Evolutionary conservation across 92 coral and sea anemone species (phyloP), one percentile per base, ranked within the genome.

Genomic region (Phenganax stokvisi): DNA sequence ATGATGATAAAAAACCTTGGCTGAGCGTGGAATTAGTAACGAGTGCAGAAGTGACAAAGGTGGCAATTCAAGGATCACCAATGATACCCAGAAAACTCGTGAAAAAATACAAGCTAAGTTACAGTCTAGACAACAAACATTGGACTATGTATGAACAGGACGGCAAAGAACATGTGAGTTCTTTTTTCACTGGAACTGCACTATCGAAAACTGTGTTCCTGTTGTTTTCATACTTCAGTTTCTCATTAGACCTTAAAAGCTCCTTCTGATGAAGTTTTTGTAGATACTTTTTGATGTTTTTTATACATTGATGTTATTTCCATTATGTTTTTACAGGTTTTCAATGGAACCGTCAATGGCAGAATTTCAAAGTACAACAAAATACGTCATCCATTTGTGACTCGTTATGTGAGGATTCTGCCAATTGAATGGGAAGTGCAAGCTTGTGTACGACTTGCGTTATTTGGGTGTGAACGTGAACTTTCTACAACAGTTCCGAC

Each of bases 41-140:
- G 27, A 29, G 92, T 31, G 72, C 71, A 83, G 79, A 79, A 80
- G 74, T 94, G 37, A 89, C 91, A 5, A 91, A 96, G 28, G 87
- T 94, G 58, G 97, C 93, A n/a, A 92, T 86, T 7, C 94, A 92
- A 66, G 98, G 98, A 10, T 84, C 87, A 52, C 86, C 86, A n/a
- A 88, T 84, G 70, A 62, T 86, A 0, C 29, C 29, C 16, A 85
- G 83, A 75, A 83, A 85, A 6, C 87, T 88, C 86, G 92, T 88
- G 30, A 89, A 78, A 8, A 16, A 71, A 1, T 92, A 76, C 88
- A 88, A 84, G 85, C 80, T 94, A 51, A 79, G 84, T 31, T 89
- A 92, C 85, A 87, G 98, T 78, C 80, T 86, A 63, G 89, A 94
- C 80, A 89, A 84, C 65, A 85, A 89, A 52, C 87, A 92, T 71